Evolutionary conservation across 2,113 vertebrate genomes (phyloP), one percentile per base, ranked within the genome.

Genomic region (Myodes glareolus): DNA sequence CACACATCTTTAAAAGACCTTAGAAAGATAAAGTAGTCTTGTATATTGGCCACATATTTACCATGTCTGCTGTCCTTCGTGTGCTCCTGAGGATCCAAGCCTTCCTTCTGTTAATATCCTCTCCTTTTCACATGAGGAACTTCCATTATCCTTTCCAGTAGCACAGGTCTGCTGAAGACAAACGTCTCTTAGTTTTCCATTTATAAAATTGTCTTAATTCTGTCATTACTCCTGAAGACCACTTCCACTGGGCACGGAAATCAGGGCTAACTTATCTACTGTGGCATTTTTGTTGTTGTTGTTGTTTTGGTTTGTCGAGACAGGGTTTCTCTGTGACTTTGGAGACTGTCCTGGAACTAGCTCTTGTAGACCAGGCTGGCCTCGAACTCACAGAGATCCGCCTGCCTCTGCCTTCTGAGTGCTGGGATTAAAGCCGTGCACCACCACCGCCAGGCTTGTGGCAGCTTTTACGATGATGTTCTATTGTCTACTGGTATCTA

Each of bases 91-190:
- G 85, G 78, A 93, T 93, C 31, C 61, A 61, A 77, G 16, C 52
- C 50, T 67, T 96, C 52, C 50, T 67, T 96, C 61, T 94, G 21
- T 86, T 73, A 84, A 42, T 81, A 93, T 55, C 52, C 80, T 88
- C 95, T 80, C 45, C 91, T 96, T 96, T 87, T 50, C 88, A 70
- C 13, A 47, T 77, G 72, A 86, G 90, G 55, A 86, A 86, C 23
- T 93, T 93, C 72, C 90, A 96, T 91, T 84, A 91, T 90, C 76
- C 86, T 91, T 89, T 94, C 67, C 92, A 91, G 61, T 75, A 58
- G 77, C 80, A 91, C 6, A 92, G 29, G 73, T 92, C 95, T 96
- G 82, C 45, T 92, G 73, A 82, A 96, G 78, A 97, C 55, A 96
- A 87, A 92, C 70, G 80, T 94, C 50, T 75, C 47, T 91, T 91